phyloP scores from a whole-genome alignment of 2,113 vertebrate genomes.

The Isurus oxyrinchus region DNA sequence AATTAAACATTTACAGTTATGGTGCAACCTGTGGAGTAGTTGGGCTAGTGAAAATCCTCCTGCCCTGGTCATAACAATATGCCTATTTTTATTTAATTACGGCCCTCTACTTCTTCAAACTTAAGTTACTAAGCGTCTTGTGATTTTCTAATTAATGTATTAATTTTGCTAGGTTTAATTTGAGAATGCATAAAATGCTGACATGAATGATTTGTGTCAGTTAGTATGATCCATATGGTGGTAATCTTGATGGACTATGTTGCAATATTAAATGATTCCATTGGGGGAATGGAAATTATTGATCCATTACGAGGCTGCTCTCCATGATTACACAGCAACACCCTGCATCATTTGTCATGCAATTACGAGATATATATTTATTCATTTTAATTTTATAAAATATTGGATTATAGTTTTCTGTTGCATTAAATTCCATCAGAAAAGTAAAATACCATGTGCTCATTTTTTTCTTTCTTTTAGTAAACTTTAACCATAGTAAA shows the following conservation, averaged over 20 bases:
- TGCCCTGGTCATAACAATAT: too few species aligned
- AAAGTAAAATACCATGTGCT: not conserved
- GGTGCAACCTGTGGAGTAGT: too few species aligned
- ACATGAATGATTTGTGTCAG: conserved; percentile 14
- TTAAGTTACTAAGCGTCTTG: not conserved
- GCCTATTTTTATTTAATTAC: not conserved
- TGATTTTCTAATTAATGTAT: conserved; percentile 14
- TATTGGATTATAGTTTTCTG: not conserved
- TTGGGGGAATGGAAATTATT: not conserved
- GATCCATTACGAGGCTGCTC: not conserved
- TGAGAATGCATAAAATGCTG: not conserved
- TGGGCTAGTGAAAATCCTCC: too few species aligned
- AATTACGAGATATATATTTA: not conserved
- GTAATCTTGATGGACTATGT: not conserved
- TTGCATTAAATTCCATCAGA: not conserved
- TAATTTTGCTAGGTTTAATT: not conserved
- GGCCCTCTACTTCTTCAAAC: not conserved
- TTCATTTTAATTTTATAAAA: not conserved
- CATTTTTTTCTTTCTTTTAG: not conserved
- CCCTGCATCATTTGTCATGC: not conserved
- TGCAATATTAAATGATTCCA: not conserved
- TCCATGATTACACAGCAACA: not conserved
- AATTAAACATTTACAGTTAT: too few species aligned
- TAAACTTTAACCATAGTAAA: not conserved
- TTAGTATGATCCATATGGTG: not conserved